Base-by-base conservation (phyloP, 2,888 invertebrate genomes). In the Lycocerus yunnanus region DNA sequence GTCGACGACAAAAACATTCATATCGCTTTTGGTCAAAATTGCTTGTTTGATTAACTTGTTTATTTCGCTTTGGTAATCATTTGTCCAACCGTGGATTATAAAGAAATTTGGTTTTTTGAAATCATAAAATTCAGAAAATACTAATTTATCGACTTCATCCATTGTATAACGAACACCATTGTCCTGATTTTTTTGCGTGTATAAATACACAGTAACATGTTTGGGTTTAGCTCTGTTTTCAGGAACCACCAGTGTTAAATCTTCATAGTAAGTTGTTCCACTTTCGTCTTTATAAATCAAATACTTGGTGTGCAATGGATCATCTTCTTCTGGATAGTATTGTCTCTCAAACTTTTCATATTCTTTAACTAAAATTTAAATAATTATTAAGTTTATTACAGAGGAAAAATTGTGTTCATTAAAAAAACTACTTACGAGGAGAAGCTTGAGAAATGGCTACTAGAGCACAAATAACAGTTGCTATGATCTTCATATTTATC, bases 131-230 rank as follows among this genome's bases (percentile, higher is more conserved):
- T n/a, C 0, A 4, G 66, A 58, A 14, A 18, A 43, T 61, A 13
- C 3, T 59, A 73, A 61, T 15, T 43, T 24, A 20, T n/a, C 27
- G 9, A 8, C 68, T 15, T 59, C 16, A 1, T 18, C 20, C n/a
- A 27, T 68, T 16, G 15, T 11, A n/a, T 58, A 61, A 10, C 15
- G n/a, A n/a, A 43, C 43, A 8, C 43, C 43, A 6, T 43, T n/a
- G n/a, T 43, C 43, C n/a, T n/a, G 5, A 43, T 43, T 43, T 8
- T n/a, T 43, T n/a, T 66, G 74, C 14, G 82, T 83, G 74, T 79
- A 84, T 20, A 83, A 74, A 68, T 82, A 79, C 58, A 82, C 78
- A 10, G 70, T 78, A 5, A 84, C 80, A 63, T 84, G 82, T 43
- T 43, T 43, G 2, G 43, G 43, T 43, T 43, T 18, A 58, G 66